phyloP scores from a whole-genome alignment of 2,888 invertebrate species.

The Clusia tigrina region DNA sequence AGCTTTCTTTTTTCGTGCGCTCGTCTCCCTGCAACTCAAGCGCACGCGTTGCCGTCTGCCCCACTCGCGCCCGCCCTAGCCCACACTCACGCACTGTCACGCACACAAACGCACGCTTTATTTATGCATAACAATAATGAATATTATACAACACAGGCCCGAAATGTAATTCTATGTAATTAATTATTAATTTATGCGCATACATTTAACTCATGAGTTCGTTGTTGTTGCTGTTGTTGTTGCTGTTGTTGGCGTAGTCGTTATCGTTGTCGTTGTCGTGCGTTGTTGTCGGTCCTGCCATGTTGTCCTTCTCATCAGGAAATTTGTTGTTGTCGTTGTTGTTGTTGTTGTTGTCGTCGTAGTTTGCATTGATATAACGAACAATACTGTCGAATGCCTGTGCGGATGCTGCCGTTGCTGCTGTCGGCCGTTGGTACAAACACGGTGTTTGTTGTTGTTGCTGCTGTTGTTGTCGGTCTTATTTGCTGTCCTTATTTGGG shows the following conservation, averaged over 20 bases:
- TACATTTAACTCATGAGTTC: conserved; percentile 58
- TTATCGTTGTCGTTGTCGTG: background rate
- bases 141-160: conserved; percentile 61
- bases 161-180: conserved; percentile 62
- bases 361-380: conserved; percentile 48
- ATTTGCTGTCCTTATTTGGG: background rate
- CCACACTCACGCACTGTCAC: background rate
- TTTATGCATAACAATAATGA: conserved; percentile 63
- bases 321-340: conserved; percentile 14
- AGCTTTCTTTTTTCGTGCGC: no score
- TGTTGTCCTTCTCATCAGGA: conserved; percentile 34
- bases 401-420: conserved; percentile 41
- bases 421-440: conserved; percentile 46
- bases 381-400: conserved; percentile 55
- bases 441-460: conserved; percentile 40
- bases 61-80: background rate
- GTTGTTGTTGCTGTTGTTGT: conserved; percentile 42
- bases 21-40: no score
- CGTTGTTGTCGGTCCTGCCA: conserved; percentile 34
- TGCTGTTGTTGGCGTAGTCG: conserved; percentile 20
- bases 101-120: conserved; percentile 43
- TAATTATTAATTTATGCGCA: conserved; percentile 63
- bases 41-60: no score
- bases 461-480: conserved; percentile 28
- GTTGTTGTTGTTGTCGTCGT: background rate